Evolutionary conservation across 2,113 vertebrate genomes (phyloP), one percentile per base, ranked within the genome.

Genomic region (Ptyas mucosa): DNA sequence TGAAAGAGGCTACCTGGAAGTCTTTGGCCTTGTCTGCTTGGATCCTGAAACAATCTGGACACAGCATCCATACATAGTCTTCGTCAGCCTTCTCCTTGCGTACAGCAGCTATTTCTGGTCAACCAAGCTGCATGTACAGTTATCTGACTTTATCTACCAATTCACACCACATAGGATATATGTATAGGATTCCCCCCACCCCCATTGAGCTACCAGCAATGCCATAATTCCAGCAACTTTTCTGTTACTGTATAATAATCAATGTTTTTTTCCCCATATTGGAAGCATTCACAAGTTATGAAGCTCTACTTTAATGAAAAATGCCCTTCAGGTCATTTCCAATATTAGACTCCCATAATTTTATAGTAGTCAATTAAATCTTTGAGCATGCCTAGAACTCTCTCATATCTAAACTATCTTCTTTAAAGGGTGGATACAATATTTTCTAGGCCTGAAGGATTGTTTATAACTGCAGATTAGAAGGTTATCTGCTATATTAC

Each of bases 401-500:
- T 34, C 51, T 52, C 29, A 49, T 58, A 49, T 29, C 52, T 91
- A 55, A 89, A 53, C n/a, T 58, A 20, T 21, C n/a, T 14, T 26
- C 34, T 58, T 54, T 85, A 46, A 86, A 0, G 69, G 93, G 5
- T 8, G 26, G 86, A 51, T 49, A 6, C 46, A 58, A 51, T 85
- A 57, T 20, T 8, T 0, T 0, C 11, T 51, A n/a, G 58, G 43
- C 75, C 23, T 53, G 21, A 39, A 55, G 55, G 3, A 81, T 7
- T 55, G 57, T 89, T 96, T 93, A 92, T 64, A 92, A 61, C 54
- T 89, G 24, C 88, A 75, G 54, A 51, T 39, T 52, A 21, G 46
- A 61, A 9, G 51, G 21, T 86, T 61, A 86, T 34, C 89, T n/a
- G 20, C 14, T 64, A 29, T 90, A 11, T 86, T 43, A 43, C 53